Percentiles rank a stretch among this genome's conserved stretches.
Evolutionary conservation across 2,113 vertebrate species (phyloP).

Genomic region (Apeltes quadracus): DNA sequence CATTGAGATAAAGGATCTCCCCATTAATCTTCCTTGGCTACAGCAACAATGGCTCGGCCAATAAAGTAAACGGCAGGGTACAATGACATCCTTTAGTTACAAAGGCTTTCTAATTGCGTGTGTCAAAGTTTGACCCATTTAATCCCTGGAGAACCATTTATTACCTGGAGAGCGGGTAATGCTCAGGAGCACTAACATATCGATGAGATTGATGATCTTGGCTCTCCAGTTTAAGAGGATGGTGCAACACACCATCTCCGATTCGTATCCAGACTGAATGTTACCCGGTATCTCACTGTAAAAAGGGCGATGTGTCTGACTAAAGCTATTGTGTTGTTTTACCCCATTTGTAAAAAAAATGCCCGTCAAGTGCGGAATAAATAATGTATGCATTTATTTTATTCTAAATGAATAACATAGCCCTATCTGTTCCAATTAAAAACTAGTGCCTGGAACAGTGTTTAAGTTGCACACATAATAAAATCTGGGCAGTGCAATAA

Average conservation of each 20-base stretch:
- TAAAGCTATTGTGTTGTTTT: conserved; percentile 18
- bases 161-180: conserved; percentile 57
- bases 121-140: conserved; percentile 46
- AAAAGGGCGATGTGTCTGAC: conserved; percentile 9
- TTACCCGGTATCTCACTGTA: conserved; percentile 19
- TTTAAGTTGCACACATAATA: not conserved
- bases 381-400: not conserved
- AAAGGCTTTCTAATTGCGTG: conserved; percentile 33
- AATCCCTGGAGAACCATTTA: conserved; percentile 49
- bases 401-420: not conserved
- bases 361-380: not conserved
- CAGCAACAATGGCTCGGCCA: not conserved
- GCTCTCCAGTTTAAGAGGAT: conserved; percentile 51
- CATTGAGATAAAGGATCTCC: not conserved
- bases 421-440: not conserved
- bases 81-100: conserved; percentile 29
- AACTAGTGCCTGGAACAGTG: not conserved
- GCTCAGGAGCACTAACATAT: conserved; percentile 54
- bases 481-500: not conserved
- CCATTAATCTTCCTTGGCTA: not conserved
- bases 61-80: conserved; percentile 21
- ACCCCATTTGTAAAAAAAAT: conserved; percentile 1
- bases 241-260: conserved; percentile 32
- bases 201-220: conserved; percentile 56
- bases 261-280: conserved; percentile 41